Evolutionary conservation across 2,888 invertebrate species (phyloP), one percentile per base, ranked within the genome.

Genomic region (Cepaea hortensis): DNA sequence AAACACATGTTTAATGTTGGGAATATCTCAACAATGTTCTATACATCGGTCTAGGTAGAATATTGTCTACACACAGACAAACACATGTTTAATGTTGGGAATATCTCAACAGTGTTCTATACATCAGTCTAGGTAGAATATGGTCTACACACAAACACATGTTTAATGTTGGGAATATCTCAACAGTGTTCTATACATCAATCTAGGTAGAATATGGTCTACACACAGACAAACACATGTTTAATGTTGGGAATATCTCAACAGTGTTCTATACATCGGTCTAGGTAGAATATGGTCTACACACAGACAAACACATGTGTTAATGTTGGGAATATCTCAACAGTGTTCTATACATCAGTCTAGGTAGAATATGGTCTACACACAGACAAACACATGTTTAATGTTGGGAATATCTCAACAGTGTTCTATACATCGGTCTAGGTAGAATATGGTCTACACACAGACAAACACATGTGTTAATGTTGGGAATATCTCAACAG

Each of bases 191-290:
- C 97, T 82, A 97, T 95, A 91, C 97, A 97, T 91, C 97, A 96
- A 94, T 98, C 98, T 96, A 98, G 96, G 93, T 97, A 97, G 89
- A 90, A 94, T 23, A 94, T 88, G 68, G 92, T 35, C 35, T 35
- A 35, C 35, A 35, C 35, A 35, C 35, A 35, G 35, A 35, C 35
- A 35, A 35, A 35, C 0, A 35, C 35, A 35, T 35, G 35, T 95
- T 97, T 97, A 90, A 96, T 96, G 93, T 96, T 96, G 90, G 93
- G 94, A 94, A 97, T 96, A 61, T 96, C 96, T 18, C 96, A 96
- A 88, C 97, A 96, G 90, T 96, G 96, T 93, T 97, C 97, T 82
- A 97, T 95, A 91, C 97, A 97, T 91, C 97, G 96, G 94, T 98
- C 98, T 96, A 98, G 96, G 93, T 97, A 97, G 89, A 90, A 94